phyloP scores from a whole-genome alignment of 2,888 invertebrate species.

The Spodoptera exigua region DNA sequence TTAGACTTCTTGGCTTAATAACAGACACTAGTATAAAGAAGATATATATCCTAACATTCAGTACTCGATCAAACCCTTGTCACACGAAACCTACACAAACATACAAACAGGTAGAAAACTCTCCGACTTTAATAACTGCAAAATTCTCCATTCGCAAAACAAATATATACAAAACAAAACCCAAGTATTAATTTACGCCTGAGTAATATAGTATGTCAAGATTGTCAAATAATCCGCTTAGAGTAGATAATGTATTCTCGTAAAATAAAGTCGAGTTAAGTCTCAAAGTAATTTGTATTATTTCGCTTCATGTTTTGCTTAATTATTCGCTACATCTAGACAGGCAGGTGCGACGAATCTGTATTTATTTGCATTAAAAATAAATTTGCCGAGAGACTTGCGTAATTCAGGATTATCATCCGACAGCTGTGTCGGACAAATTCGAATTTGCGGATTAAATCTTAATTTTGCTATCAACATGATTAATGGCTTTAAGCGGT shows the following conservation, averaged over 20 bases:
- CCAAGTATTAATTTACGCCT: conserved; percentile 64
- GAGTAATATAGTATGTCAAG: conserved; percentile 68
- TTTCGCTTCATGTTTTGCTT: conserved; percentile 84
- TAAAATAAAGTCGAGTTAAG: conserved; percentile 81
- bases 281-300: conserved; percentile 85
- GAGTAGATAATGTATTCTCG: conserved; percentile 73
- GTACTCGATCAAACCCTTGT: neutral
- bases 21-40: neutral
- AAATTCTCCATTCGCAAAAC: conserved; percentile 36
- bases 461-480: conserved; percentile 79
- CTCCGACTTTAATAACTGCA: conserved; percentile 24
- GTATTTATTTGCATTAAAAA: conserved; percentile 88
- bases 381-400: conserved; percentile 82
- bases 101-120: conserved; percentile 14
- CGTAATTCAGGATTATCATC: conserved; percentile 83
- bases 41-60: neutral
- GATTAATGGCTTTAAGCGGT: conserved; percentile 71
- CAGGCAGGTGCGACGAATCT: conserved; percentile 86
- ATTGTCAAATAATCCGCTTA: conserved; percentile 75
- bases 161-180: conserved; percentile 49
- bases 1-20: conserved; percentile 5
- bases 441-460: conserved; percentile 81
- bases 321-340: conserved; percentile 84
- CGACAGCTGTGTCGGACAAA: conserved; percentile 83
- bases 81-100: neutral